Base-by-base conservation (phyloP, 2,113 vertebrate species). In the Sturnus vulgaris region DNA sequence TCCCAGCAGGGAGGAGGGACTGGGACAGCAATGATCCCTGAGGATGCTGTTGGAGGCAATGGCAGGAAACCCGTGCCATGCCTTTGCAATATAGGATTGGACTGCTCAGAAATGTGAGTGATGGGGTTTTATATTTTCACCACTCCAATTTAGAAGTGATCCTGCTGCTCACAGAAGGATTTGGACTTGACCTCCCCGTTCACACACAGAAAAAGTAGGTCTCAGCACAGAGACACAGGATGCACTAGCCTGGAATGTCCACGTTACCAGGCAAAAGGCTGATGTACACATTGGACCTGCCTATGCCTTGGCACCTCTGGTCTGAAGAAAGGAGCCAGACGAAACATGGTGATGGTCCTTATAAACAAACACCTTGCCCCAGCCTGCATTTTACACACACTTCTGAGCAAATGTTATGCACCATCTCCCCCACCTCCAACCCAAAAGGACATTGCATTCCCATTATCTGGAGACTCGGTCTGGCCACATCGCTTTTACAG, bases 21-120 rank as follows among this genome's bases (percentile, higher is more conserved):
- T 0, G 0, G 3, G 75, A 40, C 55, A 47, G 50, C 70, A 60
- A 0, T 0, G 3, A 88, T 83, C 76, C 27, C 2, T n/a, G 61
- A 0, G 0, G 65, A 49, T 46, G 56, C 84, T 73, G 68, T 61
- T 28, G 70, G 72, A 83, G 53, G 40, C 42, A 19, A 3, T 0
- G 33, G 79, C 60, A 66, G 68, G 53, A 55, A 66, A 37, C 2
- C 1, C 25, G 77, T 18, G 59, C 42, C 9, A 8, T 17, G 52
- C 63, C 47, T 63, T 76, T 80, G 46, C 64, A 82, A 24, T 52
- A 47, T 17, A 24, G 50, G 71, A 44, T 70, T n/a, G 7, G 12
- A 27, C 68, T 33, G 72, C 80, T 94, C 53, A 44, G 47, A 81
- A 84, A 56, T 0, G 3, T 10, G 68, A 76, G 40, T 10, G 9